Evolutionary conservation across 2,113 vertebrate species (phyloP).

Genomic region (Sprattus sprattus): DNA sequence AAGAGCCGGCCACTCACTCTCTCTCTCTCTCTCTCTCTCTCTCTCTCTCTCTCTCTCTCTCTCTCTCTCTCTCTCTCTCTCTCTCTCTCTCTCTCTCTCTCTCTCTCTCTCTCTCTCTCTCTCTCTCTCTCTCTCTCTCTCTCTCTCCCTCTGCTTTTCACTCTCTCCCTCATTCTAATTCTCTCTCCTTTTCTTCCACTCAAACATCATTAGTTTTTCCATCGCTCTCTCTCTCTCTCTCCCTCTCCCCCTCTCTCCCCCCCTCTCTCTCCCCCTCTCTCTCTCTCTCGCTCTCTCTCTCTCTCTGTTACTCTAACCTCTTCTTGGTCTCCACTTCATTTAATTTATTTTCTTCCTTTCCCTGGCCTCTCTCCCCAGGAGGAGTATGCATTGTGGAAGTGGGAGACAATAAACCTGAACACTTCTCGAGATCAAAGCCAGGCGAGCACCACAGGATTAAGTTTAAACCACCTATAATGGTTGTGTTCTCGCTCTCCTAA

Average conservation of each 20-base stretch:
- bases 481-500: neutral
- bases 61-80: neutral
- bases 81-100: neutral
- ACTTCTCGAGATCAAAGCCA: conserved; percentile 50
- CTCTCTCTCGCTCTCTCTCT: neutral
- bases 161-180: neutral
- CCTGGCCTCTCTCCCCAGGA: neutral
- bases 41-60: neutral
- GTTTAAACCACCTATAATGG: conserved; percentile 49
- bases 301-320: neutral
- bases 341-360: neutral
- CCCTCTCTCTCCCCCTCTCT: neutral
- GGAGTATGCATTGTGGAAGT: conserved; percentile 34
- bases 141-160: neutral
- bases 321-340: neutral
- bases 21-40: neutral
- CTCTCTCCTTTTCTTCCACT: neutral
- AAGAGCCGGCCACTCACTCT: conserved; percentile 7
- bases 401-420: conserved; percentile 45
- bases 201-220: neutral
- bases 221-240: neutral
- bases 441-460: conserved; percentile 47
- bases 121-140: neutral
- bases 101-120: neutral
- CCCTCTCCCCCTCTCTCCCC: neutral